Evolutionary conservation across 2,888 invertebrate species (phyloP).

Genomic region (Drosophila meridiana): DNA sequence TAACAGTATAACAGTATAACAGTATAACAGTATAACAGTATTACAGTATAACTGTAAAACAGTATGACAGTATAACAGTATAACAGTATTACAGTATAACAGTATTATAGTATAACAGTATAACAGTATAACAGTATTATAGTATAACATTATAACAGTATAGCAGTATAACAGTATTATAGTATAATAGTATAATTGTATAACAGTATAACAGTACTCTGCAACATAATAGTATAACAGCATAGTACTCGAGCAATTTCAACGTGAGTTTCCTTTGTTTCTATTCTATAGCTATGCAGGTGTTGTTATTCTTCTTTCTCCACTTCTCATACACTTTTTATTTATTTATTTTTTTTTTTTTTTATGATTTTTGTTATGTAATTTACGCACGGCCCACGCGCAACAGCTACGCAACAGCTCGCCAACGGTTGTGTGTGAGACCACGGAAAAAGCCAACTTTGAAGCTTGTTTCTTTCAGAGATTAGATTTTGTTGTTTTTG

Average conservation of each 20-base stretch:
- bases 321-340: not conserved
- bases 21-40: not conserved
- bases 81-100: not conserved
- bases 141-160: not conserved
- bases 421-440: slow-evolving; percentile 8
- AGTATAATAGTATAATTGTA: not conserved
- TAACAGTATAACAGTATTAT: not conserved
- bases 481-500: slow-evolving; percentile 36
- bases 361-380: slow-evolving; percentile 10
- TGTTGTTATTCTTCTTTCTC: slow-evolving; percentile 17
- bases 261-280: not conserved
- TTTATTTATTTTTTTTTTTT: not conserved
- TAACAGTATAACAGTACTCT: not conserved
- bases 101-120: not conserved
- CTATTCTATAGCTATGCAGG: slow-evolving; percentile 32
- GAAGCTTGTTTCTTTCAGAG: slow-evolving; percentile 10
- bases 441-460: slow-evolving; percentile 32
- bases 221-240: not conserved
- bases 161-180: not conserved
- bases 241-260: not conserved
- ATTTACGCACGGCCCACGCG: slow-evolving; percentile 37
- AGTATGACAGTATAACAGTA: not conserved
- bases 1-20: not conserved
- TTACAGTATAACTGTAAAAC: not conserved
- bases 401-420: slow-evolving; percentile 26